Conservation (phyloP, 2,888 invertebrate genomes). For the Escarpia spicata region DNA sequence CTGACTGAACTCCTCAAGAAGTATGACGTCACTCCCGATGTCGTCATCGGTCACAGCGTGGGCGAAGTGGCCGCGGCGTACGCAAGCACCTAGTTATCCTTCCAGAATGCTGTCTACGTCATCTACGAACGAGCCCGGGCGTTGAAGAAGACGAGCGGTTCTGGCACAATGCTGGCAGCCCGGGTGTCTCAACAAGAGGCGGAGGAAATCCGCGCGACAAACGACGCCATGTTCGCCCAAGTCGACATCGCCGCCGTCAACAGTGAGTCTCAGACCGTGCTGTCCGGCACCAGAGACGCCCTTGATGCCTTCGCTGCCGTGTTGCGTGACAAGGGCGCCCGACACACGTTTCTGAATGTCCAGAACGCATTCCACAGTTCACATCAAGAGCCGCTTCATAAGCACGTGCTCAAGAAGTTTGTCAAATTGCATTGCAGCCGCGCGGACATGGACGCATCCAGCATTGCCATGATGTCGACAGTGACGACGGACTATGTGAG, state of each 20-base stretch:
- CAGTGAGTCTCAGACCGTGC: neutral
- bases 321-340: neutral
- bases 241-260: slow-evolving; percentile 7
- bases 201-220: neutral
- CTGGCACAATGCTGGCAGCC: neutral
- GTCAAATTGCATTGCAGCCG: neutral
- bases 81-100: neutral
- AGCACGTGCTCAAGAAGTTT: neutral
- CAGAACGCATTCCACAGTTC: neutral
- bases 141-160: slow-evolving; percentile 9
- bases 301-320: neutral
- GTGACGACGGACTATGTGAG: neutral
- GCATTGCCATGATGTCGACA: neutral
- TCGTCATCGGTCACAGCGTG: slow-evolving; percentile 17
- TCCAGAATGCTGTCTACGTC: slow-evolving; percentile 1
- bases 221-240: neutral
- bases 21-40: slow-evolving; percentile 13
- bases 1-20: neutral
- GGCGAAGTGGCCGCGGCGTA: slow-evolving; percentile 17
- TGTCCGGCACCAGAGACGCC: neutral
- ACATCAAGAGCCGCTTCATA: neutral
- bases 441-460: neutral
- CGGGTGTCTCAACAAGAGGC: neutral
- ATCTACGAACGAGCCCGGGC: neutral
- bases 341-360: neutral